phyloP scores from a whole-genome alignment of 1,140 invertebrate species.

The Atta texana region DNA sequence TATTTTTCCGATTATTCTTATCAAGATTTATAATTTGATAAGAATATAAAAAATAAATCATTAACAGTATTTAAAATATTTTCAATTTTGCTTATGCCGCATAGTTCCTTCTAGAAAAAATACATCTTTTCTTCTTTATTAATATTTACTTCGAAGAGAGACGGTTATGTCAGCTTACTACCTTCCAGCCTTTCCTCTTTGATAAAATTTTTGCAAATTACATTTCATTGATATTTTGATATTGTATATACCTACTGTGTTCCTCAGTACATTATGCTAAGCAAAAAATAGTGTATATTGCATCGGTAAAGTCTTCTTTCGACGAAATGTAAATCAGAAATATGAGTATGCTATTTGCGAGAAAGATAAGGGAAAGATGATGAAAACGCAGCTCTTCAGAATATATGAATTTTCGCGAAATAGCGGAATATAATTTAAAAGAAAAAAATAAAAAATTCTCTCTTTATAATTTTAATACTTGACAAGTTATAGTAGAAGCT shows the following conservation, averaged over 20 bases:
- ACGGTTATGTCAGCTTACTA: not conserved
- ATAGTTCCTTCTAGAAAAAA: too few species aligned
- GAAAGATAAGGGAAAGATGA: not conserved
- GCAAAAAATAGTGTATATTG: slow-evolving; percentile 6
- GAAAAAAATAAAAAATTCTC: not conserved
- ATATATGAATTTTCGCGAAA: not conserved
- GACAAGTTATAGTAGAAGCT: not conserved
- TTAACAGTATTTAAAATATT: not conserved
- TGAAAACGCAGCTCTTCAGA: not conserved
- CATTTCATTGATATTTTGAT: not conserved
- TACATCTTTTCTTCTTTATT: too few species aligned
- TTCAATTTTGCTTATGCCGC: too few species aligned
- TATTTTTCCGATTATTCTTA: not conserved
- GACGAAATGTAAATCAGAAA: not conserved
- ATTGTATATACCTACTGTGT: not conserved
- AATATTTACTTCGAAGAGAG: not conserved
- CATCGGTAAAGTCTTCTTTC: not conserved
- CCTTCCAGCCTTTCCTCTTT: not conserved
- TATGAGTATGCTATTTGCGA: not conserved
- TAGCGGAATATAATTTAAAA: not conserved
- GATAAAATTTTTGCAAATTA: not conserved
- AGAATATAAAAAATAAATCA: not conserved
- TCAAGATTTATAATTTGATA: not conserved
- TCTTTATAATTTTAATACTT: not conserved
- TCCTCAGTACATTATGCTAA: not conserved